These are phyloP conservation scores for Aurelia aurita DNA, from an alignment of 30 jellyfish, hydroid and myxozoan genomes.

Conservation along the genomic window DNA sequence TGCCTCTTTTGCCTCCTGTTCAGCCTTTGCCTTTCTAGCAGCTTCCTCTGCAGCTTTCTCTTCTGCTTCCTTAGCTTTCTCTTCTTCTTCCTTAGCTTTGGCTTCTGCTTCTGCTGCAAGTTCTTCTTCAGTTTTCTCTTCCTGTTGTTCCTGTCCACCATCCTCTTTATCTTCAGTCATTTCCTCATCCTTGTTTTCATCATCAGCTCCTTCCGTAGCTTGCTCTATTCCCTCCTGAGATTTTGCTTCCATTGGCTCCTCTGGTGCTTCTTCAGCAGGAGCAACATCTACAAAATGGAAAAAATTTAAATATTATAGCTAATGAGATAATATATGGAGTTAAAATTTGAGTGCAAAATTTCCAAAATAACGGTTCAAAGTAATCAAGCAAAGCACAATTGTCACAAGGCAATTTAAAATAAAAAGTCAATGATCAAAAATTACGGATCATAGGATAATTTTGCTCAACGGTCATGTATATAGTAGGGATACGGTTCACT, in stretches of 20 bases:
- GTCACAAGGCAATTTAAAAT: not conserved
- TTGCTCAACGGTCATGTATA: not conserved
- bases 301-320: not conserved
- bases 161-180: conserved; percentile 33
- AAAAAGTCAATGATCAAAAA: not conserved
- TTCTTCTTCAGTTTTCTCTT: not conserved
- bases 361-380: not conserved
- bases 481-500: not conserved
- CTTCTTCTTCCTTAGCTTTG: conserved; percentile 26
- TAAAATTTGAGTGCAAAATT: no score
- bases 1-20: conserved; percentile 59
- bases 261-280: no score
- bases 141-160: conserved; percentile 37
- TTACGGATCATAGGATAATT: not conserved
- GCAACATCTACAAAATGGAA: not conserved
- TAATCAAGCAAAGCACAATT: not conserved
- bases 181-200: not conserved
- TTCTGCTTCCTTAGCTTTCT: conserved; percentile 43
- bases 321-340: not conserved
- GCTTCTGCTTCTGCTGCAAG: conserved; percentile 11
- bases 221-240: not conserved
- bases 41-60: conserved; percentile 63
- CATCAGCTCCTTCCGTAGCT: not conserved
- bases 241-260: not conserved
- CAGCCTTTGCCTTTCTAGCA: conserved; percentile 55